Evolutionary conservation across 2,113 vertebrate species (phyloP).

Genomic region (Elephantulus edwardii): DNA sequence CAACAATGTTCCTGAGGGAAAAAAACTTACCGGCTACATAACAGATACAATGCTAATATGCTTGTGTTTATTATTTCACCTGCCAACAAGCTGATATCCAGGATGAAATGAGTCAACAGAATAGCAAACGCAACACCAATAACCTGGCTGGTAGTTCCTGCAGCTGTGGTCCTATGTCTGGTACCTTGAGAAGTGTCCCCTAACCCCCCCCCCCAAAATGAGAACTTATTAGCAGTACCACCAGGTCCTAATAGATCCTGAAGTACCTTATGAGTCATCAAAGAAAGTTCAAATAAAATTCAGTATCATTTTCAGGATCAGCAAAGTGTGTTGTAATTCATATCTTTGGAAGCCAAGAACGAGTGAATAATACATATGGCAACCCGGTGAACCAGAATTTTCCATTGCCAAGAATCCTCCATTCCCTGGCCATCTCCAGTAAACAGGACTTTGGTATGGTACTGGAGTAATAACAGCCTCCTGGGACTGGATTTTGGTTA

Average conservation of each 20-base stretch:
- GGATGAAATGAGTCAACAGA: not conserved
- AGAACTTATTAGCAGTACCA: not conserved
- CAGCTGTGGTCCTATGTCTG: not conserved
- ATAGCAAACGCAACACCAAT: not conserved
- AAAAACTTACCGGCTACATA: not conserved
- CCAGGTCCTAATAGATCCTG: not conserved
- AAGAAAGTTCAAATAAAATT: conserved; percentile 40
- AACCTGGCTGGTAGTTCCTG: not conserved
- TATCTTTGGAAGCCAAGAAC: conserved; percentile 60
- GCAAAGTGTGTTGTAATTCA: conserved; percentile 52
- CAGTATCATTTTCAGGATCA: conserved; percentile 35
- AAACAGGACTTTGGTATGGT: conserved; percentile 59
- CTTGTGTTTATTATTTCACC: not conserved
- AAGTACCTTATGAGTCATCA: conserved; percentile 40
- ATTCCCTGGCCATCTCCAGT: conserved; percentile 31
- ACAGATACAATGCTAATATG: not conserved
- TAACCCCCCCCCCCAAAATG: conserved; percentile 14
- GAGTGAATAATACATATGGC: conserved; percentile 38
- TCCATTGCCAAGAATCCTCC: conserved; percentile 60
- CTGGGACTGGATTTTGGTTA: conserved; percentile 2
- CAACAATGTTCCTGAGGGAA: too few relatives aligned
- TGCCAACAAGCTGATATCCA: not conserved
- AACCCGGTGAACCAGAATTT: conserved; percentile 70
- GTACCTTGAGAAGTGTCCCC: conserved; percentile 5
- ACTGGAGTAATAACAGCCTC: conserved; percentile 56